Base-by-base conservation (phyloP, 2,888 invertebrate genomes). In the Phengaris arion region DNA sequence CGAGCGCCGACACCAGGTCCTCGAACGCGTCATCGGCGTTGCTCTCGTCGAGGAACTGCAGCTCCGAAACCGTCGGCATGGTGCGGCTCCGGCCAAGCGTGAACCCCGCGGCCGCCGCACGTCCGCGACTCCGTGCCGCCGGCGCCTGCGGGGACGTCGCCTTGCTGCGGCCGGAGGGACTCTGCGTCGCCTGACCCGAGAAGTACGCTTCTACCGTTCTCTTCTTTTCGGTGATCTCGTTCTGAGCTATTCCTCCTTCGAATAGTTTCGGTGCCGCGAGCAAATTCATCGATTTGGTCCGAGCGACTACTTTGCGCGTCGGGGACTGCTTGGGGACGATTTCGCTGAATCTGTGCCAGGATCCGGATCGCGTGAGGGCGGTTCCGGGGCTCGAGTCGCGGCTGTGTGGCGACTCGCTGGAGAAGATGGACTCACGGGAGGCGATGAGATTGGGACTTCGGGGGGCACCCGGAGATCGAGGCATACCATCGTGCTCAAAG, bases 11-110 rank as follows among this genome's bases (percentile, higher is more conserved):
- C 94, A 98, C 97, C 83, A 98, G 95, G 90, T 96, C 96, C 88
- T 98, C 98, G 94, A 98, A 98, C 81, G 97, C 97, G 93, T 96
- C 96, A 87, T 98, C 98, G 78, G 97, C 96, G 91, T 97, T 97
- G 90, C 94, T 95, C 89, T 97, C 97, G 89, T 96, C 97, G 85
- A 96, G 94, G 85, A 95, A 91, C 85, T 94, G 90, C 86, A 95
- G 86, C 87, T 95, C 95, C 75, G 96, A 93, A 80, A 97, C 95
- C 79, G 96, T 95, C 8, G 96, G 96, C 95, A 97, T 95, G 57
- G 97, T 97, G 84, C 96, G 95, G 88, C 97, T 97, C 83, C 97
- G 95, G 78, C 95, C 94, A 82, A 97, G 88, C 76, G 95, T 94
- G 81, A 94, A 94, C 85, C 80, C 89, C 79, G 80, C 79, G 77